Evolutionary conservation across 2,888 invertebrate species (phyloP).

Genomic region (Lysandra coridon): DNA sequence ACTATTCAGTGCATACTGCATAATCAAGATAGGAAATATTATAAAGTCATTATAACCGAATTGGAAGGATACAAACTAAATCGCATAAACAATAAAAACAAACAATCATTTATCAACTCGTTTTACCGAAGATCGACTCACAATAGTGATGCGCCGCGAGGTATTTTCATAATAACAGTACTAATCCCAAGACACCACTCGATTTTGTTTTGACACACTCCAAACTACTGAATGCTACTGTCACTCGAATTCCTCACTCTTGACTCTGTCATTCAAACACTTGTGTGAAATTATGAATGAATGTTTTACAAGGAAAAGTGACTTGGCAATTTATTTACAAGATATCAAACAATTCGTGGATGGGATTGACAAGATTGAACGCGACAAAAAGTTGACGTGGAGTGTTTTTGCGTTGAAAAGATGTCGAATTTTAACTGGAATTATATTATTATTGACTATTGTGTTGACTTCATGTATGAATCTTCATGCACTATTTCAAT

Average conservation of each 20-base stretch:
- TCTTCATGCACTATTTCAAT: no score
- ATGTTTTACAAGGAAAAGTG: slow-evolving; percentile 55
- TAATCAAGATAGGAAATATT: background rate
- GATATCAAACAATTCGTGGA: slow-evolving; percentile 12
- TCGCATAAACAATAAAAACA: slow-evolving; percentile 29
- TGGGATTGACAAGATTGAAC: slow-evolving; percentile 4
- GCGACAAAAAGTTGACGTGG: background rate
- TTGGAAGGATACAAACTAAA: background rate
- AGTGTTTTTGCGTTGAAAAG: background rate
- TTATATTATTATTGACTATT: background rate
- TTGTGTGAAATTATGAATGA: slow-evolving; percentile 53
- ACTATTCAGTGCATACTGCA: background rate
- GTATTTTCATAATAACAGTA: slow-evolving; percentile 49
- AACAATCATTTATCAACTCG: slow-evolving; percentile 32
- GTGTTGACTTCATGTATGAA: background rate
- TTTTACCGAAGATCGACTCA: slow-evolving; percentile 29
- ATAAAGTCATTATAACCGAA: slow-evolving; percentile 6
- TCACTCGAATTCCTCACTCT: slow-evolving; percentile 51
- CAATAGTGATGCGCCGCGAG: slow-evolving; percentile 46
- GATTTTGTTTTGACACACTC: slow-evolving; percentile 77
- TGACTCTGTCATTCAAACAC: slow-evolving; percentile 54
- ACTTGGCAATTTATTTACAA: slow-evolving; percentile 47
- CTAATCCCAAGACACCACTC: slow-evolving; percentile 73
- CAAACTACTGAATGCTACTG: slow-evolving; percentile 55
- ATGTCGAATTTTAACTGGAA: background rate